Evolutionary conservation across 2,113 vertebrate species (phyloP), one percentile per base, ranked within the genome.

Genomic region (Salvelinus sp.): DNA sequence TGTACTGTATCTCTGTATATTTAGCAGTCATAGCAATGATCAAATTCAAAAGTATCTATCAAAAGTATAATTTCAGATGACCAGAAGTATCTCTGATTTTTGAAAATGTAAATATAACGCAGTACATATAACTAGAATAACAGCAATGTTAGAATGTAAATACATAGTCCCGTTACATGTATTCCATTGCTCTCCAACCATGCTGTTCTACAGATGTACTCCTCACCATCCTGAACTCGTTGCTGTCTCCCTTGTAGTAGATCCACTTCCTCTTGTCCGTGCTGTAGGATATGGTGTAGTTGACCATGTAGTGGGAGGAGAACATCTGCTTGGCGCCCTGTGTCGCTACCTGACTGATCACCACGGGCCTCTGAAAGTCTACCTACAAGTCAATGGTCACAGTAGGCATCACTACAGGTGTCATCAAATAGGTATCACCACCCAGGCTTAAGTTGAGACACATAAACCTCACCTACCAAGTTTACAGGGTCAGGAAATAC

Each of bases 291-390:
- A 99, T 88, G 0, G 69, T 86, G 89, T 93, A 99, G 79, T 95
- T 93, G 0, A 47, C 64, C 71, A 95, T 86, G 28, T 86, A 98
- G 69, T 94, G 91, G 18, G 92, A 85, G 2, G 54, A 86, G 0
- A 97, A 86, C 44, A 94, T 70, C 72, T 95, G 88, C 77, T 87
- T 97, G 76, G 98, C 98, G 71, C 98, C 98, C 77, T 99, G 98
- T 0, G 95, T 98, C 79, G 95, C 94, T 81, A 99, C 93, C 77
- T 96, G 95, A 20, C 96, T 97, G 77, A 99, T 80, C 70, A 98
- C 79, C 58, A 97, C 95, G 20, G 96, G 92, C 79, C 93, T 94
- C 87, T 93, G 91, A 76, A 99, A 94, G 87, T 98, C 96, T 81
- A 98, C 95, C 98, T 98, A 78, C 4, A 13, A 18, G 30, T 30